Percentiles rank a stretch among this genome's conserved stretches.
Evolutionary conservation across 2,113 vertebrate genomes (phyloP).

Genomic region (Mohoua ochrocephala): DNA sequence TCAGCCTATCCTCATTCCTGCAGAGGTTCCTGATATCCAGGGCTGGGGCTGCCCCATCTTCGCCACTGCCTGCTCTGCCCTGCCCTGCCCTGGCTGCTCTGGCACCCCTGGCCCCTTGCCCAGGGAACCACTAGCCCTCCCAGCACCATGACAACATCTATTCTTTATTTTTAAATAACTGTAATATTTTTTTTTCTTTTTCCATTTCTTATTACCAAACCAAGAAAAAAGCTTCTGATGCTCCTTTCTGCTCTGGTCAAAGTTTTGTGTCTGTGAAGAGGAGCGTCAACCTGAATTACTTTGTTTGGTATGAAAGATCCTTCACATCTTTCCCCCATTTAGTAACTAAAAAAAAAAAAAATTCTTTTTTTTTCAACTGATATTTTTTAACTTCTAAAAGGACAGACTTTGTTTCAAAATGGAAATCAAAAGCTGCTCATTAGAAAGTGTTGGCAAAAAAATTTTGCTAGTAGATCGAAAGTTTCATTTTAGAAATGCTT

Average conservation of each 20-base stretch:
- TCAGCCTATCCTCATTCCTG: neutral
- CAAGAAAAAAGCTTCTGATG: neutral
- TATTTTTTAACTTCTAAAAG: neutral
- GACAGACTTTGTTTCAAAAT: neutral
- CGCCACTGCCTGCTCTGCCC: neutral
- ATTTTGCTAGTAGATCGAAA: neutral
- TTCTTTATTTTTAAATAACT: neutral
- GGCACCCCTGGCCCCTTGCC: neutral
- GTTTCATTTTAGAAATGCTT: neutral
- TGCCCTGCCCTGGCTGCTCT: neutral
- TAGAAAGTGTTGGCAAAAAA: rapidly evolving
- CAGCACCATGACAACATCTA: rapidly evolving
- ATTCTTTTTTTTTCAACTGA: neutral
- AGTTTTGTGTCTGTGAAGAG: neutral
- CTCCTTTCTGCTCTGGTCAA: neutral
- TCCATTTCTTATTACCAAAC: neutral
- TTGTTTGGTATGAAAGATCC: neutral
- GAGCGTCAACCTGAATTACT: neutral
- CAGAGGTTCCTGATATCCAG: neutral
- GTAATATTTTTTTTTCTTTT: neutral
- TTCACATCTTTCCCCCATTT: neutral
- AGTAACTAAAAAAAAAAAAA: neutral
- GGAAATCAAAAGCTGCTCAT: neutral
- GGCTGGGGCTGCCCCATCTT: neutral
- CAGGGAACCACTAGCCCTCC: neutral